phyloP scores from a whole-genome alignment of 2,888 invertebrate genomes.

The Eupithecia dodoneata region DNA sequence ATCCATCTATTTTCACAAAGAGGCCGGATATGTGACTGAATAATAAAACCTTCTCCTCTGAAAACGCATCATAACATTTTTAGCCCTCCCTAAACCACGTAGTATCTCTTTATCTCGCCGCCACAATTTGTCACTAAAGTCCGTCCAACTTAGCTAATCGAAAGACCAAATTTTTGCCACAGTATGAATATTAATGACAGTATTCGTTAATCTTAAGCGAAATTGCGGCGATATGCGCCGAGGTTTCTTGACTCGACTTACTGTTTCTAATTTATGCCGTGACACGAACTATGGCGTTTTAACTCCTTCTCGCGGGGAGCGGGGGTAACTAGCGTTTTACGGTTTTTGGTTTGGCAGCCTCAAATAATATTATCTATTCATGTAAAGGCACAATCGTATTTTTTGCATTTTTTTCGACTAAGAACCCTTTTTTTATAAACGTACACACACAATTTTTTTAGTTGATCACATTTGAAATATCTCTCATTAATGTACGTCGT shows the following conservation, averaged over 20 bases:
- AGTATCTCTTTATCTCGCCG: constrained; percentile 9
- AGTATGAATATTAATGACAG: constrained; percentile 76
- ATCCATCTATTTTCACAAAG: too few relatives aligned
- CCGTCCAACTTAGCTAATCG: constrained; percentile 62
- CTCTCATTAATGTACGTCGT: too few relatives aligned
- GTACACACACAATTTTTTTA: too few relatives aligned
- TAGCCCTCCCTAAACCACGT: background rate
- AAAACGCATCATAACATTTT: background rate
- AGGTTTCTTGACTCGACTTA: constrained; percentile 77
- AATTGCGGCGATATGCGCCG: constrained; percentile 81
- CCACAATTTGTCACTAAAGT: constrained; percentile 38
- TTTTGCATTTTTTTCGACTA: too few relatives aligned
- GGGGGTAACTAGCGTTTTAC: constrained; percentile 48
- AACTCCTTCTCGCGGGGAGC: constrained; percentile 75
- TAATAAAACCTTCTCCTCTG: background rate
- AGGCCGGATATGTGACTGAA: too few relatives aligned
- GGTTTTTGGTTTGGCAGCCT: constrained; percentile 23
- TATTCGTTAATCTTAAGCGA: constrained; percentile 81
- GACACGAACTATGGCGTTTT: constrained; percentile 83
- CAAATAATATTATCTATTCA: too few relatives aligned
- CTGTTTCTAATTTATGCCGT: constrained; percentile 79
- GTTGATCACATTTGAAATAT: too few relatives aligned
- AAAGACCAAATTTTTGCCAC: constrained; percentile 57
- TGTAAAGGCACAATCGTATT: too few relatives aligned
- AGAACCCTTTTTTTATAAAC: too few relatives aligned